Conservation (phyloP, 2,113 vertebrate genomes). For the Lanius collurio region DNA sequence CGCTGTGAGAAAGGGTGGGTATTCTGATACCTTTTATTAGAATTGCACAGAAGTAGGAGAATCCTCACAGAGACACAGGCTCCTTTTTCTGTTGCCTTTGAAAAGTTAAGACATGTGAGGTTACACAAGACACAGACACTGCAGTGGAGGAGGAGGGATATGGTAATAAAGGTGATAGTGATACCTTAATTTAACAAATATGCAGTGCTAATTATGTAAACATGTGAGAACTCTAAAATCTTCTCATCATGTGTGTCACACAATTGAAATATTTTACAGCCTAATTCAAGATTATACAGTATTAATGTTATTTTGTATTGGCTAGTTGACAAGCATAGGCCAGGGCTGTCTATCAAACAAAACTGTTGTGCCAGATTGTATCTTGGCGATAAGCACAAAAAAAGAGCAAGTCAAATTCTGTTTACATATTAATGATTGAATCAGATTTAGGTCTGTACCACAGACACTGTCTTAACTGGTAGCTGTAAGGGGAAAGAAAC, state of each 20-base stretch:
- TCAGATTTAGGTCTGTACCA: constrained; percentile 1
- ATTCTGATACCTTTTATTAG: constrained; percentile 48
- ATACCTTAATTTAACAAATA: constrained; percentile 77
- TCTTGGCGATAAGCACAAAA: constrained; percentile 66
- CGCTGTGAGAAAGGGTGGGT: constrained; percentile 29
- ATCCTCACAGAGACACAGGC: constrained; percentile 22
- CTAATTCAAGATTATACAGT: constrained; percentile 71
- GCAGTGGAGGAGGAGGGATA: constrained; percentile 47
- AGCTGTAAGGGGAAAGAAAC: background rate
- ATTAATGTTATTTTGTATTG: constrained; percentile 74
- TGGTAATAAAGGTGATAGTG: constrained; percentile 63
- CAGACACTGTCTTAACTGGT: background rate
- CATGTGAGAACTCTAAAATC: constrained; percentile 71
- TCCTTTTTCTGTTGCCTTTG: constrained; percentile 59
- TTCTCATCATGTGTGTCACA: constrained; percentile 67
- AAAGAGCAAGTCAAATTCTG: constrained; percentile 66
- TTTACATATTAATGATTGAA: constrained; percentile 70
- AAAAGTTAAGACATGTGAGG: constrained; percentile 46
- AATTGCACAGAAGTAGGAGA: constrained; percentile 33
- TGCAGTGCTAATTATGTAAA: constrained; percentile 75
- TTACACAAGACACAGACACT: constrained; percentile 26
- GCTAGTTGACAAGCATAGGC: constrained; percentile 72
- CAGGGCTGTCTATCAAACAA: constrained; percentile 75
- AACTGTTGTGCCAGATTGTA: constrained; percentile 77
- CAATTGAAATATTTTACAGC: constrained; percentile 71